phyloP scores from a whole-genome alignment of 1,140 invertebrate genomes.

The Heliconius eleuchia region DNA sequence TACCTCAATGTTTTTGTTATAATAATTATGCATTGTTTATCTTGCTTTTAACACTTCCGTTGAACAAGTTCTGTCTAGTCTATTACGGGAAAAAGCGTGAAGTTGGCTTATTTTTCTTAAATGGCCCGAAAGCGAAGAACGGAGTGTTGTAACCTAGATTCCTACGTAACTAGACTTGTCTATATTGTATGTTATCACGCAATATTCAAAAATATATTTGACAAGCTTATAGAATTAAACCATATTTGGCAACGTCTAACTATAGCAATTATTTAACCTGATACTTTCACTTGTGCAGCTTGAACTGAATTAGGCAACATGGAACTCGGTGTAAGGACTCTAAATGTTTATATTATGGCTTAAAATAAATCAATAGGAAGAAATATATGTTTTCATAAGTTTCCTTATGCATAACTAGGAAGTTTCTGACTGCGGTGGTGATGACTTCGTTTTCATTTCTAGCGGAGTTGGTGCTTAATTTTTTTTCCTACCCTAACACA shows the following conservation, averaged over 20 bases:
- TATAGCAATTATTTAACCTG: slow-evolving; percentile 24
- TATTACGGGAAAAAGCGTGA: too few species aligned
- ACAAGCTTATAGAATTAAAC: slow-evolving; percentile 15
- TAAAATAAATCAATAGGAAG: too few species aligned
- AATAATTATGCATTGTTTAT: not conserved
- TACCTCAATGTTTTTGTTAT: not conserved
- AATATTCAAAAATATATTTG: not conserved
- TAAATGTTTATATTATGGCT: not conserved
- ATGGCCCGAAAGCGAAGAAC: not conserved
- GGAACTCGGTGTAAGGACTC: not conserved
- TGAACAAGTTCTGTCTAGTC: too few species aligned
- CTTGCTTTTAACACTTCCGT: too few species aligned
- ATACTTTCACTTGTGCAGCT: slow-evolving; percentile 23
- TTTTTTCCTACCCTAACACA: too few species aligned
- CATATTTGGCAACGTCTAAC: slow-evolving; percentile 22
- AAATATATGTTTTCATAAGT: too few species aligned
- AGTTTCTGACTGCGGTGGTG: too few species aligned
- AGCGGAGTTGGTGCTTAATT: too few species aligned
- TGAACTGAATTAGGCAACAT: slow-evolving; percentile 22
- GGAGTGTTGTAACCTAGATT: not conserved
- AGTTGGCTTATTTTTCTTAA: not conserved
- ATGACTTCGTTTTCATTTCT: too few species aligned
- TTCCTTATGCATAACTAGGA: too few species aligned
- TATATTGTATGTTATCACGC: not conserved
- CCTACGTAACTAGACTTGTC: not conserved